phyloP scores from a whole-genome alignment of 2,113 vertebrate genomes.

The Cyanistes caeruleus region DNA sequence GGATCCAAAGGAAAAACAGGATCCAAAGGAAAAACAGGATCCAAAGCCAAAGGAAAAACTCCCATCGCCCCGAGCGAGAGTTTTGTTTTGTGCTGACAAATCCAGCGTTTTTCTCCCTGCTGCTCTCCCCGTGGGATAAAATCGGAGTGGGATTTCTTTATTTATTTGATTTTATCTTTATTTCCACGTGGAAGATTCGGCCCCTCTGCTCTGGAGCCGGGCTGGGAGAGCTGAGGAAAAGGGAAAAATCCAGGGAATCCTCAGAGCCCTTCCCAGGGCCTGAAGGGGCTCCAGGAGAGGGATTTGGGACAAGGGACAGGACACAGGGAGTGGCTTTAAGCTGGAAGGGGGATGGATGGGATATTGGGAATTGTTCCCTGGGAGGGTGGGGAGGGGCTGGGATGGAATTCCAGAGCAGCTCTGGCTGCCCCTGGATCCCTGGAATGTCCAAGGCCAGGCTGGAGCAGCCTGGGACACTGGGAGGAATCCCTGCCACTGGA shows the following conservation, averaged over 20 bases:
- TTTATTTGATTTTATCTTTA: neutral
- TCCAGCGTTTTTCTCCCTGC: neutral
- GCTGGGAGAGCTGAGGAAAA: neutral
- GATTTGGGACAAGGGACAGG: neutral
- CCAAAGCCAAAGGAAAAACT: neutral
- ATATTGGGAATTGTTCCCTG: neutral
- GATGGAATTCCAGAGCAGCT: neutral
- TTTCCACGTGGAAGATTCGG: neutral
- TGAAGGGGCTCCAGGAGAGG: neutral
- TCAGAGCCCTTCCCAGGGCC: neutral
- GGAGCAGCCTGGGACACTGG: rapidly evolving
- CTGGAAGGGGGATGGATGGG: neutral
- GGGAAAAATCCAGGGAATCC: neutral
- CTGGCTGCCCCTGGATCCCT: neutral
- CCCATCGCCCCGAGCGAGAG: neutral
- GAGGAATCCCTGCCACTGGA: neutral
- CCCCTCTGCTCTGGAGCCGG: neutral
- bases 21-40: rapidly evolving
- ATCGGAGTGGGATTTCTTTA: neutral
- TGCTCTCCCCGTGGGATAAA: neutral
- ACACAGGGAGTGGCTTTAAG: neutral
- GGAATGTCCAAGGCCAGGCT: neutral
- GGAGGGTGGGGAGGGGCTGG: rapidly evolving
- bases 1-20: neutral
- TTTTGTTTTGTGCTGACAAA: neutral